Evolutionary conservation across 2,797 vertebrate genomes (phyloP).

Genomic region (Glyptemys insculpta): DNA sequence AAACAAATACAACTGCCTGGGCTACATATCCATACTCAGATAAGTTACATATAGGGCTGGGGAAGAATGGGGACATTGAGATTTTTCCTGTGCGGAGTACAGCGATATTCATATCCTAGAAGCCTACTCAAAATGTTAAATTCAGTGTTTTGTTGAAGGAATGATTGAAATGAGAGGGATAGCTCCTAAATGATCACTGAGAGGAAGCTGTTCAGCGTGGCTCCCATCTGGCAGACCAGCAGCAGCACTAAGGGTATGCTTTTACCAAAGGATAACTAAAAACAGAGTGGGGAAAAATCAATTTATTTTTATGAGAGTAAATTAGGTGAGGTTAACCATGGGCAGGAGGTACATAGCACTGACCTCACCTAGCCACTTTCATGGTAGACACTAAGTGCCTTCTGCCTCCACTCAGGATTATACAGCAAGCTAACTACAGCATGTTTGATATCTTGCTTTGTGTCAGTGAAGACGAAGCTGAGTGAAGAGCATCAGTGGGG

Average conservation of each 20-base stretch:
- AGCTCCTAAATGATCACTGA: background rate
- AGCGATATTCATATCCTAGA: background rate
- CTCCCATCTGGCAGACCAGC: background rate
- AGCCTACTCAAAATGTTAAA: accelerated
- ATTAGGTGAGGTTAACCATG: background rate
- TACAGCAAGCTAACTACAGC: background rate
- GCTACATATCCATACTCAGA: background rate
- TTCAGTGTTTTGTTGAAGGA: background rate
- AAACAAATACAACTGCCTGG: background rate
- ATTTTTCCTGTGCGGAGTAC: accelerated
- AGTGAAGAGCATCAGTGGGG: background rate
- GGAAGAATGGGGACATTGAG: accelerated
- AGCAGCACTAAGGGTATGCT: background rate
- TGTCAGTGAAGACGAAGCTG: background rate
- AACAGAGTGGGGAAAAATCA: background rate
- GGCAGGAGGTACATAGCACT: background rate
- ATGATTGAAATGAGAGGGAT: background rate
- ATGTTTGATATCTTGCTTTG: background rate
- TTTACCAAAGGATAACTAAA: background rate
- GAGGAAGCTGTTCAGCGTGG: background rate
- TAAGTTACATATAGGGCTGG: accelerated
- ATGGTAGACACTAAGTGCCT: background rate
- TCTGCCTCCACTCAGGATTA: background rate
- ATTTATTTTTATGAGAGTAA: background rate
- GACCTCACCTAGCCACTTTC: background rate